Conservation (phyloP, 2,113 vertebrate species). For the Paralichthys olivaceus region DNA sequence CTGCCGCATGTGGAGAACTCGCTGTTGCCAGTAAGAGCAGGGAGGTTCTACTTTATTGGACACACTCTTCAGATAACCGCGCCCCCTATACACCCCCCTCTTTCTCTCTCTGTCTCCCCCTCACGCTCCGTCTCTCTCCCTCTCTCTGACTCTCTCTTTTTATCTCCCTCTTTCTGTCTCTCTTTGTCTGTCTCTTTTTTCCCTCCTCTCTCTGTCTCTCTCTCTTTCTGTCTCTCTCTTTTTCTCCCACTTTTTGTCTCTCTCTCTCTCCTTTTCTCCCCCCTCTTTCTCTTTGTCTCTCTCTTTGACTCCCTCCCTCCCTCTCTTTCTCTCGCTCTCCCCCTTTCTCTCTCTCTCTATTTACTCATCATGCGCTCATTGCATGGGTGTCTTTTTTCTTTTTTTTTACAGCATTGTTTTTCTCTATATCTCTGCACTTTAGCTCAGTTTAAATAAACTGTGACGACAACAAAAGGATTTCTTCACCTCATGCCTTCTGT, state of each 20-base stretch:
- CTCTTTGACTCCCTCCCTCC: no score
- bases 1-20: slow-evolving; percentile 34
- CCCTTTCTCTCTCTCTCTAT: background rate
- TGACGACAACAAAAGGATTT: no score
- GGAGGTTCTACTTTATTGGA: slow-evolving; percentile 31
- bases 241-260: background rate
- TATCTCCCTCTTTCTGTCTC: background rate
- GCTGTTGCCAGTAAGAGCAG: slow-evolving; percentile 33
- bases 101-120: no score
- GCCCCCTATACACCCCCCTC: slow-evolving; percentile 15
- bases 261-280: background rate
- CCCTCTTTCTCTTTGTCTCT: background rate
- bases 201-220: background rate
- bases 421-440: background rate
- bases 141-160: no score
- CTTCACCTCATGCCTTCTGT: no score
- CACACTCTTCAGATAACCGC: slow-evolving; percentile 28
- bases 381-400: background rate
- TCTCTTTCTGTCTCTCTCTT: background rate
- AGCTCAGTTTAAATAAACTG: background rate
- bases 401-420: background rate
- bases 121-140: background rate
- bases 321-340: background rate
- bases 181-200: no score
- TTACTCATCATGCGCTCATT: slow-evolving; percentile 3